phyloP scores from a whole-genome alignment of 2,113 vertebrate genomes.

The Perca fluviatilis region DNA sequence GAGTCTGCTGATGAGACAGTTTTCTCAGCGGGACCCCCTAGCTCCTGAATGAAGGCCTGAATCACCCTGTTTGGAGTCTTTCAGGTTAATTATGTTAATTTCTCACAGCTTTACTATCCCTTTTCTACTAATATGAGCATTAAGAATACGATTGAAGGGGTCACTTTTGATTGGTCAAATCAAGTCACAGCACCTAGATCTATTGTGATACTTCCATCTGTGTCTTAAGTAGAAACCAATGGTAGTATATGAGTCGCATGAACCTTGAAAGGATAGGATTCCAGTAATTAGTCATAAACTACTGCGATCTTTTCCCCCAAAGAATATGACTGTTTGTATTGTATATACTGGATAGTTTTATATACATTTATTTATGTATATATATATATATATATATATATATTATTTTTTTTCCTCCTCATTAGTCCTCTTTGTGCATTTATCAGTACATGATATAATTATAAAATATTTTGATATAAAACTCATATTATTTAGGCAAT shows the following conservation, averaged over 20 bases:
- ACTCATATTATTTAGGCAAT: not conserved
- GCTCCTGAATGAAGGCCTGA: conserved; percentile 1
- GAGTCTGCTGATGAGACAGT: conserved; percentile 1
- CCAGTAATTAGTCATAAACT: not conserved
- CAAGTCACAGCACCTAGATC: not conserved
- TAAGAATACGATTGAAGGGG: not conserved
- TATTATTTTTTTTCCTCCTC: not conserved
- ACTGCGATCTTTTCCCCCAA: not conserved
- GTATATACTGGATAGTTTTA: not conserved
- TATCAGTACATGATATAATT: not conserved
- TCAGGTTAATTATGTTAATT: not conserved
- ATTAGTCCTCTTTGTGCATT: not conserved
- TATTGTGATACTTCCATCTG: not conserved
- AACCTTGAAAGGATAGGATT: not conserved
- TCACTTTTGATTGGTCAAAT: not conserved
- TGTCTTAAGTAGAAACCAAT: not conserved
- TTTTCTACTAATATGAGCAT: not conserved
- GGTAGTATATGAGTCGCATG: not conserved
- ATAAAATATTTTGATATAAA: conserved; percentile 1
- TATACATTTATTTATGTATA: no score
- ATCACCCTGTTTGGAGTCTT: conserved; percentile 3
- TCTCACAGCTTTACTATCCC: not conserved
- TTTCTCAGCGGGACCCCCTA: not conserved
- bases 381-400: no score
- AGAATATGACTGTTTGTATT: not conserved